These are phyloP conservation scores for Pangasianodon hypophthalmus DNA, from an alignment of 2,113 vertebrate species.

Conservation along the genomic window DNA sequence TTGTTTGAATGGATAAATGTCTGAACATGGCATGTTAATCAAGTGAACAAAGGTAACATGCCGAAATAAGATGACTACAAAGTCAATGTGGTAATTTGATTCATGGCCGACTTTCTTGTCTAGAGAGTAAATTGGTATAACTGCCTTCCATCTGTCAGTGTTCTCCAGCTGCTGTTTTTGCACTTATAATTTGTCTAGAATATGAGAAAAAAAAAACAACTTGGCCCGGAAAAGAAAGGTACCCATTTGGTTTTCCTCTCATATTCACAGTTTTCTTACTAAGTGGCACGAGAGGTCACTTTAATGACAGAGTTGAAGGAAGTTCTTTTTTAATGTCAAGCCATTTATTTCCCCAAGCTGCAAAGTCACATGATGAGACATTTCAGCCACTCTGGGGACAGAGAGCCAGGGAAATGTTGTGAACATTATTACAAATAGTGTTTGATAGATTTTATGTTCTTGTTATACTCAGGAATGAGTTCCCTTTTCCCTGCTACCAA, in stretches of 20 bases:
- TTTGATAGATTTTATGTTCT: background rate
- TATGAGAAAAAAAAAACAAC: too few species aligned
- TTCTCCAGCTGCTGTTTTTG: conserved; percentile 5
- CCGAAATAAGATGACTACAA: background rate
- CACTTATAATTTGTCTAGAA: background rate
- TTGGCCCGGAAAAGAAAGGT: background rate
- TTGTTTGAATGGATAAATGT: background rate
- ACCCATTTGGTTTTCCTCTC: background rate
- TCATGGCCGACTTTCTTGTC: background rate
- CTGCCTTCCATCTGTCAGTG: background rate
- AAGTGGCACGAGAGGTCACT: background rate
- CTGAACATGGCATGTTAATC: background rate
- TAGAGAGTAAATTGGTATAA: background rate
- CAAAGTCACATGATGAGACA: background rate
- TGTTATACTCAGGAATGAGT: background rate
- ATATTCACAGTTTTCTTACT: background rate
- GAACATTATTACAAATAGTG: background rate
- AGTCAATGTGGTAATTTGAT: background rate
- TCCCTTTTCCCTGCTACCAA: background rate
- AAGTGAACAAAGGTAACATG: background rate
- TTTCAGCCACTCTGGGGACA: background rate
- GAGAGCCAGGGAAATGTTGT: background rate
- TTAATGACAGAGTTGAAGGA: background rate
- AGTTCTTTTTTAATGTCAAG: background rate
- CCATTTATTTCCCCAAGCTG: background rate